Base-by-base conservation (phyloP, 1,140 invertebrate genomes). In the Colletes latitarsis region DNA sequence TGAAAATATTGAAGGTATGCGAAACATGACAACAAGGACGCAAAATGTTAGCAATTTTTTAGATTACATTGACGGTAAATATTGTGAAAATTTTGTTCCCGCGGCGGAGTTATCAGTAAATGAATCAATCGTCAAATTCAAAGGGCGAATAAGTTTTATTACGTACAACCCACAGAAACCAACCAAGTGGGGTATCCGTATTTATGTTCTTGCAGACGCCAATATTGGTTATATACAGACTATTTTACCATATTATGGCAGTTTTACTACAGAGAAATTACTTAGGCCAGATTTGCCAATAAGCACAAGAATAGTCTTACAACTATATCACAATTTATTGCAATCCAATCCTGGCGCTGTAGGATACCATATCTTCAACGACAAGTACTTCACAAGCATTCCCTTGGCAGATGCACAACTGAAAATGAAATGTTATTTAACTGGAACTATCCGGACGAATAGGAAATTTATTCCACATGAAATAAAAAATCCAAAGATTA, bases 71-170 rank as follows among this genome's bases (percentile, higher is more conserved):
- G 74, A 86, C 53, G 19, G 52, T 14, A 83, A 72, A 67, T 88
- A 63, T 72, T 21, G 62, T 57, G 57, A 84, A 74, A 72, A 89
- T 84, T 88, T 82, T 82, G 68, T 89, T 64, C 69, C 81, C 21
- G 55, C 52, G 60, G 12, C 49, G 75, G 41, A 85, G 39, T 79
- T 83, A 60, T 74, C 68, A 39, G 60, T 72, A 68, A 72, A 88
- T 73, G 85, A 89, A 82, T 83, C 82, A 1, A 77, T 77, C 4
- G 75, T 90, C 4, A 77, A 74, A 70, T 89, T 90, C 69, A 87
- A 89, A 77, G 87, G 85, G 6, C 70, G 84, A 83, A 76, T 88
- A 68, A 66, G 9, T 53, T 88, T 88, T 46, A 77, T 84, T 39
- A 82, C 75, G n/a, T n/a, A n/a, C n/a, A n/a, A n/a, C n/a, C n/a